Conservation (phyloP, 2,888 invertebrate genomes). For the Hyles lineata region DNA sequence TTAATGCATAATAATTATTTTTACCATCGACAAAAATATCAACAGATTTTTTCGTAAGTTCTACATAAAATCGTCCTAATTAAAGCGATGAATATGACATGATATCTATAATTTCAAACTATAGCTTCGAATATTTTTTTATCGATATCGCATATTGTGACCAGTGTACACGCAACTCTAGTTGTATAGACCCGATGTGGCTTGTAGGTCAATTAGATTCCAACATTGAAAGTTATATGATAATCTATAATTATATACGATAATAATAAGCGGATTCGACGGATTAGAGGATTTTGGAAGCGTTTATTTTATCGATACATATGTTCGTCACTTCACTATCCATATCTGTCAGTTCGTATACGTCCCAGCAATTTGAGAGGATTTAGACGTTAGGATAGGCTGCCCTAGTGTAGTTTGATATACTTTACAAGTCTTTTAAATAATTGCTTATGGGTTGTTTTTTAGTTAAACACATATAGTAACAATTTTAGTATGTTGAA, state of each 20-base stretch:
- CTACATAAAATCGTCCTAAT: neutral
- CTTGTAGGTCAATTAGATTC: slow-evolving; percentile 79
- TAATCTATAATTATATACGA: slow-evolving; percentile 17
- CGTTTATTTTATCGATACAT: slow-evolving; percentile 15
- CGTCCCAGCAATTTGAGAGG: too few relatives aligned
- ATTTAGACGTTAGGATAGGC: too few relatives aligned
- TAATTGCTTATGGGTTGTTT: too few relatives aligned
- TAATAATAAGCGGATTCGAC: slow-evolving; percentile 19
- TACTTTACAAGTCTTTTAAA: too few relatives aligned
- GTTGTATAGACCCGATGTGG: slow-evolving; percentile 62
- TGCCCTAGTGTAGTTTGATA: too few relatives aligned
- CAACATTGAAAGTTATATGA: slow-evolving; percentile 25
- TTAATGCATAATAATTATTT: too few relatives aligned
- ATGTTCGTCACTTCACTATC: neutral
- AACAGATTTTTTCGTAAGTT: neutral
- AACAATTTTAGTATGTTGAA: too few relatives aligned
- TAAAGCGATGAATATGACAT: too few relatives aligned
- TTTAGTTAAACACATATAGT: too few relatives aligned
- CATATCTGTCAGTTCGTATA: neutral
- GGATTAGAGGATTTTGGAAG: neutral
- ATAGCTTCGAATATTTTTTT: neutral
- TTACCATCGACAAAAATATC: too few relatives aligned
- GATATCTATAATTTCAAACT: neutral
- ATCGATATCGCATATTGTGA: slow-evolving; percentile 34
- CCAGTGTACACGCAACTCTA: slow-evolving; percentile 41